A percentile compares a stretch with the other conserved stretches of the same genome.
Evolutionary conservation across 2,113 vertebrate genomes (phyloP).

Genomic region (Symphodus melops): DNA sequence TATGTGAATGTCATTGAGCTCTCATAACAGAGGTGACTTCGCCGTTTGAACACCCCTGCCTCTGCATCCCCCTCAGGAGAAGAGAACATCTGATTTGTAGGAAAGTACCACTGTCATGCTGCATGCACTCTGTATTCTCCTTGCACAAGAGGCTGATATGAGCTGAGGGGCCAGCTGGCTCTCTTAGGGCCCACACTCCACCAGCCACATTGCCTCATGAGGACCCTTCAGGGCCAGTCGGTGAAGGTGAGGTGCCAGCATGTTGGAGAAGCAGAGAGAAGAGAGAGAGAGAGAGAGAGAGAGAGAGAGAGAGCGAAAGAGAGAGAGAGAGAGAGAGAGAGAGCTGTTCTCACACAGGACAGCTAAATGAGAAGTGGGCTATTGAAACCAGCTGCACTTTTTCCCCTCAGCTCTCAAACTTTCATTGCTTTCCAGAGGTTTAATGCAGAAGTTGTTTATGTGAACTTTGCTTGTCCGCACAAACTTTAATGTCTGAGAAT

Average conservation of each 20-base stretch:
- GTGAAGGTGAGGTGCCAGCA: conserved; percentile 42
- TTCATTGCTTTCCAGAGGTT: background rate
- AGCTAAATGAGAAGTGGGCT: conserved; percentile 3
- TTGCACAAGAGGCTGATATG: conserved; percentile 17
- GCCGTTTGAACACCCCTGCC: background rate
- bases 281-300: no score
- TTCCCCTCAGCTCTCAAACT: background rate
- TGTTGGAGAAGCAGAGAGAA: no score
- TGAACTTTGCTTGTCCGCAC: background rate
- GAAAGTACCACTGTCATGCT: conserved; percentile 8
- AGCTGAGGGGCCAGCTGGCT: conserved; percentile 21
- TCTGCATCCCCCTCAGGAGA: background rate
- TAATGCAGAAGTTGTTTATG: background rate
- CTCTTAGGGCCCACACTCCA: conserved; percentile 17
- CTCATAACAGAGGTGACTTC: conserved; percentile 17
- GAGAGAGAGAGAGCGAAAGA: no score
- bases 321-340: no score
- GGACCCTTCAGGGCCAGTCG: conserved; percentile 36
- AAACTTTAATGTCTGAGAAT: background rate
- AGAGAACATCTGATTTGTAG: conserved; percentile 3
- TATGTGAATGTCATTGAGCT: conserved; percentile 3
- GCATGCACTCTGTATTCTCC: conserved; percentile 22
- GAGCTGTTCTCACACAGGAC: conserved; percentile 7
- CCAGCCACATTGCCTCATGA: conserved; percentile 26
- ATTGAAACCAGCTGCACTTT: conserved; percentile 23